Conservation (phyloP, 2,113 vertebrate genomes). For the Tetrax tetrax region DNA sequence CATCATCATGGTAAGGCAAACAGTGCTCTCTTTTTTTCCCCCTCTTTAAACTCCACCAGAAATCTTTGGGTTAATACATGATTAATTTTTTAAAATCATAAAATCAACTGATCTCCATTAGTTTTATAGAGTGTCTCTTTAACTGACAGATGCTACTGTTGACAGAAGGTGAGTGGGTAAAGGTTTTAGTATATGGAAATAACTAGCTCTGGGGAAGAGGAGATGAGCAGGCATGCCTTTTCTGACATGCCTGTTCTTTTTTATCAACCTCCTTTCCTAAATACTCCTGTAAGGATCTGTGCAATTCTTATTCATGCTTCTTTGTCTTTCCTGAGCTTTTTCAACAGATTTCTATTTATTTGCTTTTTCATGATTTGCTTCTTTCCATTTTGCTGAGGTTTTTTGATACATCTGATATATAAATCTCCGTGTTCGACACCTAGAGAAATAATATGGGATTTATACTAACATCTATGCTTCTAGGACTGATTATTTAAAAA, state of each 20-base stretch:
- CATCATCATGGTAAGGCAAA: conserved; percentile 77
- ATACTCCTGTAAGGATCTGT: background rate
- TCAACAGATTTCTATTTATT: background rate
- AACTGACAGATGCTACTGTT: conserved; percentile 15
- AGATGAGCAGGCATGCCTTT: conserved; percentile 64
- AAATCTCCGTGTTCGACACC: background rate
- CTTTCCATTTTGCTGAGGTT: background rate
- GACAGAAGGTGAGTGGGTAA: conserved; percentile 49
- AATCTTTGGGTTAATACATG: background rate
- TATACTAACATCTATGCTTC: background rate
- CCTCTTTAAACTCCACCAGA: background rate
- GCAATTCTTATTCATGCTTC: background rate
- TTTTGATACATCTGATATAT: background rate
- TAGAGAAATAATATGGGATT: background rate
- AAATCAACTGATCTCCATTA: background rate
- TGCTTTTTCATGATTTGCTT: background rate
- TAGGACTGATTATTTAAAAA: background rate
- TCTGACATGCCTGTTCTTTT: conserved; percentile 24
- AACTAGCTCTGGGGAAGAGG: conserved; percentile 57
- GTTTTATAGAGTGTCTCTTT: background rate
- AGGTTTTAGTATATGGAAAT: conserved; percentile 48
- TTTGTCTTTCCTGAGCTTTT: background rate
- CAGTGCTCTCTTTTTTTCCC: background rate
- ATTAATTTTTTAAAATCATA: background rate
- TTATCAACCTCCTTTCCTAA: background rate